Base-by-base conservation (phyloP, 2,797 vertebrate species). In the Aulostomus chinensis region DNA sequence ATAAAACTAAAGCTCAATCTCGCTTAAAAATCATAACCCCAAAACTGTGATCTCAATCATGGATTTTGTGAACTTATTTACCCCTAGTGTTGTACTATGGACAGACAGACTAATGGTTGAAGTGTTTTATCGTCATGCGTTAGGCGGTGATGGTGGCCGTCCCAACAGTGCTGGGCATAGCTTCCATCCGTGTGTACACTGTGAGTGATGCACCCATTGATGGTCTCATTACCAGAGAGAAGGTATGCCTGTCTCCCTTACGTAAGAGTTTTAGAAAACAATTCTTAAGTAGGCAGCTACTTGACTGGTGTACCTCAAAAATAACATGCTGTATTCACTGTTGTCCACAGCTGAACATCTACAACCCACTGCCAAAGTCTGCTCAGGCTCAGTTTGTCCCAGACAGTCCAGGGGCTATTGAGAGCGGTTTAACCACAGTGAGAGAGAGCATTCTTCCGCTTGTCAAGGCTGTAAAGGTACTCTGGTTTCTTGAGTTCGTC, bases 91-190 rank as follows among this genome's bases (percentile, higher is more conserved):
- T 36, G 37, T 16, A 3, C 6, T 11, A 8, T 25, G 21, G 18
- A n/a, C 4, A 43, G 14, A 42, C 17, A 7, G 16, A 31, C 14
- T 16, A 11, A 22, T 11, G 12, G 9, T 0, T 34, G 9, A 15
- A 1, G 0, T 21, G 14, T 29, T 0, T 22, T 37, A 10, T 3
- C 10, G 3, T 14, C 53, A 53, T 55, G 13, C 15, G 1, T 12
- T 56, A 98, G 95, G 86, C 94, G 75, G 76, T 79, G 71, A 93
- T 95, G 82, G 86, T 91, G 73, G 89, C 88, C 20, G 43, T 94
- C 68, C 93, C 92, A 12, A 73, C 87, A 12, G 82, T 90, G 48
- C 80, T 98, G 76, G 91, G 92, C 0, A 78, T 90, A 13, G 83
- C 89, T 5, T 94, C 91, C 62, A 8, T 93, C 39, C 89, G 86